These are phyloP conservation scores for Gila robusta DNA, from an alignment of 2,797 vertebrate species.

Conservation along the genomic window DNA sequence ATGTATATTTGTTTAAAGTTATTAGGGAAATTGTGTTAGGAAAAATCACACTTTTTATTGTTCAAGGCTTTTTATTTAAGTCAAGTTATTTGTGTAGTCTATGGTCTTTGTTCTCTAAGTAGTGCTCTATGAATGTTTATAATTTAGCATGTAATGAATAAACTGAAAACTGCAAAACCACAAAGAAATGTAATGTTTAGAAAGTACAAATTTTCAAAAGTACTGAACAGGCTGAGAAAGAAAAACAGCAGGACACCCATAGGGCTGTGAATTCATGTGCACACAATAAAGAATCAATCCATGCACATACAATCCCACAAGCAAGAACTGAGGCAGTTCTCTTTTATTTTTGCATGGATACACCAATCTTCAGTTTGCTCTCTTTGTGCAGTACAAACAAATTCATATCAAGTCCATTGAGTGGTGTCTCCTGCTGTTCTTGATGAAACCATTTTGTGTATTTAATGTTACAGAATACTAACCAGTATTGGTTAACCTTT, in stretches of 20 bases:
- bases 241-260: constrained; percentile 33
- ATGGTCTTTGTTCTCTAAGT: background rate
- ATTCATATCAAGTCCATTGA: background rate
- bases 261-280: constrained; percentile 46
- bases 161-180: background rate
- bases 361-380: background rate
- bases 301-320: constrained; percentile 30
- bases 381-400: constrained; percentile 6
- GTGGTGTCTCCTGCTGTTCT: background rate
- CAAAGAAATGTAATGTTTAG: constrained; percentile 6
- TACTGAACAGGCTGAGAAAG: constrained; percentile 20
- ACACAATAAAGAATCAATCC: constrained; percentile 49
- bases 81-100: background rate
- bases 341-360: constrained; percentile 22
- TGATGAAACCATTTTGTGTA: background rate
- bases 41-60: too few relatives aligned
- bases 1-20: background rate
- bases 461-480: background rate
- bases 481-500: background rate
- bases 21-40: background rate
- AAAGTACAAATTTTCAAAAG: constrained; percentile 25
- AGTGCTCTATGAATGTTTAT: background rate
- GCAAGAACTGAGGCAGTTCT: constrained; percentile 29
- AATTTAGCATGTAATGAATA: constrained; percentile 28
- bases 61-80: background rate